phyloP scores from a whole-genome alignment of 2,113 vertebrate genomes.

The Dipodomys merriami region DNA sequence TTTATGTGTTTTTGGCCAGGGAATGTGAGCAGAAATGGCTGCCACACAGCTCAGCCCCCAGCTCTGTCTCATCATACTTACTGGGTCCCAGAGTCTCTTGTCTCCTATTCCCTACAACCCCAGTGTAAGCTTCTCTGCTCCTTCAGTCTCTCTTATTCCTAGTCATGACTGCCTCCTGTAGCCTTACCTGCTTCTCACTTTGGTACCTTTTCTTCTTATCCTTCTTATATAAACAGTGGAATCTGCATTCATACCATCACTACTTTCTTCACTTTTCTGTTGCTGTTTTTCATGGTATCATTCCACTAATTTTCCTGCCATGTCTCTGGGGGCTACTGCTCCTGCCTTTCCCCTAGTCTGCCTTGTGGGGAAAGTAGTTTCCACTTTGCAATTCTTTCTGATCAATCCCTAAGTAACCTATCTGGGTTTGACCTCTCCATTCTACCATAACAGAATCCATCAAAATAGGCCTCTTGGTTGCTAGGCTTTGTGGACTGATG shows the following conservation, averaged over 20 bases:
- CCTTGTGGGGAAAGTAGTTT: not conserved
- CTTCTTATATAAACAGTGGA: not conserved
- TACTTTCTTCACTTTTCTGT: not conserved
- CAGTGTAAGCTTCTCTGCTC: not conserved
- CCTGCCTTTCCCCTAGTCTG: not conserved
- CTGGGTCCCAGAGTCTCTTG: too few species aligned
- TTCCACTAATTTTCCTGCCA: not conserved
- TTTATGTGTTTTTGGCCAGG: too few species aligned
- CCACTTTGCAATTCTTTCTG: not conserved
- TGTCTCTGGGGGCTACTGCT: not conserved
- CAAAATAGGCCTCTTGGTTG: not conserved
- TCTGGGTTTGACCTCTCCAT: not conserved
- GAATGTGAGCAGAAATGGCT: not conserved
- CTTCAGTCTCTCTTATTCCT: not conserved
- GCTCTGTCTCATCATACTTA: rapidly evolving
- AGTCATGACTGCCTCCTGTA: too few species aligned
- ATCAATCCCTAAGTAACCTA: not conserved
- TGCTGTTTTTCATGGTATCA: not conserved
- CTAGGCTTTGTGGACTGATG: too few species aligned
- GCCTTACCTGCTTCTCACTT: not conserved
- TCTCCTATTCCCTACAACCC: not conserved
- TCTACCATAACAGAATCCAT: not conserved
- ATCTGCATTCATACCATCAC: not conserved
- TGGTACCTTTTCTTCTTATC: not conserved
- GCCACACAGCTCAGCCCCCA: rapidly evolving